A percentile compares a stretch with the other conserved stretches of the same genome.
These are phyloP conservation scores for Drosophila pseudotakahashii DNA, from an alignment of 2,888 invertebrate genomes.

Conservation along the genomic window DNA sequence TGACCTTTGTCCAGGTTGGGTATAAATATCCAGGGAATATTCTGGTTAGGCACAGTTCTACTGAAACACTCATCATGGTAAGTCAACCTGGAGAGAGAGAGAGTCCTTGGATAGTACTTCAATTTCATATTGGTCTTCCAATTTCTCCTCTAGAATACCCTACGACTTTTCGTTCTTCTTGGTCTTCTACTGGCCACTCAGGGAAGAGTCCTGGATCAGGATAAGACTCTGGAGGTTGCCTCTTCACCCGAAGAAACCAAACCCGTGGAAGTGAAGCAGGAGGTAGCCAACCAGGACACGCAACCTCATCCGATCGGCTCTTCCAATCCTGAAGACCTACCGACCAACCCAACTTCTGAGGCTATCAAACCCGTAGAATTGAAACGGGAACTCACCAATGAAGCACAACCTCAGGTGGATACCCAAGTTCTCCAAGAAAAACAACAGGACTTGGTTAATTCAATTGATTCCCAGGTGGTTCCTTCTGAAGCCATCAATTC, in stretches of 20 bases:
- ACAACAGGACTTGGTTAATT: neutral
- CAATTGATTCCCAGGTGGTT: neutral
- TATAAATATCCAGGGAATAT: conserved; percentile 52
- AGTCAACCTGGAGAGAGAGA: conserved; percentile 29
- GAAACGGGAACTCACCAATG: neutral
- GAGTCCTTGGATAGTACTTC: neutral
- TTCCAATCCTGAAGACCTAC: neutral
- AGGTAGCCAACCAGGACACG: neutral
- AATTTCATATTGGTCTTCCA: neutral
- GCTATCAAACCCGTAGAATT: neutral
- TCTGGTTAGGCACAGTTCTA: conserved; percentile 56
- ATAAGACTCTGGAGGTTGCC: neutral
- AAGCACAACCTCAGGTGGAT: neutral
- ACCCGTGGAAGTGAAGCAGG: conserved; percentile 3
- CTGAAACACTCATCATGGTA: conserved; percentile 63
- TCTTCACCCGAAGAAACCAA: conserved; percentile 1
- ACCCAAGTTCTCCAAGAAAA: neutral
- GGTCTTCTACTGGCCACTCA: conserved; percentile 35
- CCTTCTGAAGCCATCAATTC: neutral
- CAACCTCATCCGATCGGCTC: neutral
- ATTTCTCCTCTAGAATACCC: conserved; percentile 21
- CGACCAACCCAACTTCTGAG: neutral
- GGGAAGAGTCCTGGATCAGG: conserved; percentile 40
- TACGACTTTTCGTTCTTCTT: conserved; percentile 45
- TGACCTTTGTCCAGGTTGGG: conserved; percentile 30